Evolutionary conservation across 2,888 invertebrate species (phyloP), one percentile per base, ranked within the genome.

Genomic region (Amblyteles armatorius): DNA sequence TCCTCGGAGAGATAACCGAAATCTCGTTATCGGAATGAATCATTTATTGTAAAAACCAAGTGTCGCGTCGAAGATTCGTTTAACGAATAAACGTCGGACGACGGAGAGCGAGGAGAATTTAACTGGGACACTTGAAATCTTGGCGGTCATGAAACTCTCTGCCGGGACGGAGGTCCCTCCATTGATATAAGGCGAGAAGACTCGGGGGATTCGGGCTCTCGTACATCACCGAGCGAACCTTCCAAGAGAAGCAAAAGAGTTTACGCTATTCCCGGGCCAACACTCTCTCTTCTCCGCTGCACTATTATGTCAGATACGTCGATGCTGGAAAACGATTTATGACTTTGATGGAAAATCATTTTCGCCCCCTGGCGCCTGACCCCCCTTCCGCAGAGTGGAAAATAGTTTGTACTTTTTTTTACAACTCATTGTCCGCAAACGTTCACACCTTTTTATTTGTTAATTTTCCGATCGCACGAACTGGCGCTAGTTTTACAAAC

Each of bases 11-110:
- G 44, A 74, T 63, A 19, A 48, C 44, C 63, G 63, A 63, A 33
- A 74, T 63, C 63, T 63, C 50, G 60, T 74, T 63, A 63, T 63
- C 74, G 40, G 63, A 50, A 74, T 74, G 63, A 74, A 74, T 74
- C 63, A 63, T 74, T 74, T 74, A 74, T 74, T 74, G 63, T 74
- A 50, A 74, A 72, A 26, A 26, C 60, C 63, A 74, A 74, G 74
- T 63, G 63, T 74, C 48, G 19, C 48, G 26, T 63, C 48, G 74
- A 29, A 63, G 48, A 74, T 74, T 63, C 74, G 74, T 63, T 63
- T 48, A 74, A 63, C 48, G 44, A 50, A 33, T 48, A 74, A 7
- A 26, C 29, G 57, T 57, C 57, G 26, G 11, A 0, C 57, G 63
- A 5, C 29, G 11, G 22, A 44, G 73, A 60, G 26, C 9, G 9